Base-by-base conservation (phyloP, 2,113 vertebrate genomes). In the Upupa epops region DNA sequence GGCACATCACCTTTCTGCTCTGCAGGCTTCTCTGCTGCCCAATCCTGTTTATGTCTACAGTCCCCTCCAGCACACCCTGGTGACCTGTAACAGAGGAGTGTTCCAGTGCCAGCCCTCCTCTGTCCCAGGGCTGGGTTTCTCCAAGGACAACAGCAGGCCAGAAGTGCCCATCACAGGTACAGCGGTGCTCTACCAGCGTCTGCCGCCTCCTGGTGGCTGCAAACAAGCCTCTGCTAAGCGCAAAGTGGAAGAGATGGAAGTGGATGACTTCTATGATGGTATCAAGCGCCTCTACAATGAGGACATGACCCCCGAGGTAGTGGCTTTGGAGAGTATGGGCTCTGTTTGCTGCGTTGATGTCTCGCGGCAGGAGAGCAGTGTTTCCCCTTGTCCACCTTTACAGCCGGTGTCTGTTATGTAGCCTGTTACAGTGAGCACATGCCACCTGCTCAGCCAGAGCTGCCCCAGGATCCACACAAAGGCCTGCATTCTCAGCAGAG, bases 281-380 rank as follows among this genome's bases (percentile, higher is more conserved):
- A 99, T 99, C 97, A 99, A 99, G 83, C 98, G 99, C 46, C 98
- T 99, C 55, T 99, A 99, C 97, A 99, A 99, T 2, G 99, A 99
- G 95, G 99, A 99, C 10, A 34, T 63, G 9, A 87, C 96, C 85
- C 98, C 97, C 8, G 98, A 98, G 91, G 97, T 93, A 40, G 96
- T 58, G 88, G 70, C 88, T 46, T 83, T 95, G 32, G 98, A 98
- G 84, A 96, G 32, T 58, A n/a, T 95, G 93, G 93, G 94, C 86
- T 94, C 94, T 52, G 96, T 89, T 32, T 98, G 98, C 70, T 91
- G 97, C 58, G 90, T 97, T 63, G 96, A 97, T 55, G 82, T 97
- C 59, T 96, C 97, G 8, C 94, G 97, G 95, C 98, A 98, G 95
- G 98, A 98, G 85, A 97, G 98, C 82, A 97, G 86, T 61, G 95